Base-by-base conservation (phyloP, 1,140 invertebrate species). In the Neodiprion fabricii region DNA sequence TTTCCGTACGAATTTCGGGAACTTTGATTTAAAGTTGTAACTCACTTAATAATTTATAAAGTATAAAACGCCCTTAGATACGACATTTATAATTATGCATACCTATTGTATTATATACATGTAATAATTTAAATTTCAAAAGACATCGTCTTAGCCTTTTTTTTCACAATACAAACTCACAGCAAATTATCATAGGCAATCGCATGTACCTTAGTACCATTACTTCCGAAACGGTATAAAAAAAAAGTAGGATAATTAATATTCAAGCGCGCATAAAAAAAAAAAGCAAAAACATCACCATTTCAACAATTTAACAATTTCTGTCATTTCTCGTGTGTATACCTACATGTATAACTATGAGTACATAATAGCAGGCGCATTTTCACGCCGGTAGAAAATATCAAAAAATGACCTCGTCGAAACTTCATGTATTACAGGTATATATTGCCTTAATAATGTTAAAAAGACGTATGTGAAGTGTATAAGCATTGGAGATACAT, bases 111-210 rank as follows among this genome's bases (percentile, higher is more conserved):
- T 61, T 61, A 61, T 61, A 61, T 61, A 61, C 53, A 61, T 61
- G 53, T n/a, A 61, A 61, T 61, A 61, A 61, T 61, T 7, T 61
- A 61, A 61, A 61, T 61, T 61, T 61, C 53, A 17, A 61, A 61
- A 17, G 53, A 61, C 53, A 61, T 14, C 53, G n/a, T 12, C 17
- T 21, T 21, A 21, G 17, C 17, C 17, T 61, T 40, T 40, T 5
- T 61, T 14, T 61, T 61, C 53, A 14, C 53, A 40, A 40, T 40
- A 40, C 28, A 40, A 40, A 61, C n/a, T 61, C 53, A 61, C 53
- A 61, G 53, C 53, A 61, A 61, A 61, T 61, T 61, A 61, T 12
- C 11, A 61, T 61, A 9, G 28, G 28, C 5, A 40, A 40, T 40
- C 28, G 28, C 28, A 40, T 40, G 5, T 40, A 5, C 5, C 28